Conservation (phyloP, 2,113 vertebrate genomes). For the Rhea americana region DNA sequence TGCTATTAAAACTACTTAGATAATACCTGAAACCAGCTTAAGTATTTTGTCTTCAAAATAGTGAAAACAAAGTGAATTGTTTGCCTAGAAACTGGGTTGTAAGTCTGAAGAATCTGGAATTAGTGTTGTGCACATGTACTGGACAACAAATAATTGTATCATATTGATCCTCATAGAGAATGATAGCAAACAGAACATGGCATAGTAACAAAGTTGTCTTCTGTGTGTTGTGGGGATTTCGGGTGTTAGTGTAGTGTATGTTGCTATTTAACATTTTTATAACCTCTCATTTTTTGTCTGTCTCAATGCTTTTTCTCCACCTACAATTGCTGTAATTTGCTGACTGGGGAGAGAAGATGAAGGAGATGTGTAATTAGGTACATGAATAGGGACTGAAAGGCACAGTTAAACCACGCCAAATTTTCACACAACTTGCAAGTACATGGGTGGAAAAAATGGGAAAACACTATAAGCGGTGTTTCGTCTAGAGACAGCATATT, state of each 20-base stretch:
- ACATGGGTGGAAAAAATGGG: not conserved
- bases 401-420: not conserved
- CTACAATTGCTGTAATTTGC: not conserved
- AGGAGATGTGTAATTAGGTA: not conserved
- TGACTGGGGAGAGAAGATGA: not conserved
- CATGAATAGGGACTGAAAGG: not conserved
- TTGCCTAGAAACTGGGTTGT: not conserved
- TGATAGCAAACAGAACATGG: not conserved
- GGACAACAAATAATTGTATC: not conserved
- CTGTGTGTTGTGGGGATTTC: slow-evolving; percentile 26
- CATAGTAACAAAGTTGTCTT: not conserved
- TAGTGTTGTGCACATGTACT: not conserved
- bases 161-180: not conserved
- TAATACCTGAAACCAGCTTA: not conserved
- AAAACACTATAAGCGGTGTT: slow-evolving; percentile 15
- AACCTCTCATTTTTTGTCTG: slow-evolving; percentile 2
- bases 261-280: slow-evolving; percentile 5
- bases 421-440: not conserved
- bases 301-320: not conserved
- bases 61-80: not conserved
- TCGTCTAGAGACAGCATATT: slow-evolving; percentile 4
- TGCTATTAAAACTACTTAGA: not conserved
- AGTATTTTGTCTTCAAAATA: slow-evolving; percentile 36
- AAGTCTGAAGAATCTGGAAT: not conserved
- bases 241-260: slow-evolving; percentile 28